phyloP scores from a whole-genome alignment of 1,140 invertebrate species.

The Drosophila parabipectinata region DNA sequence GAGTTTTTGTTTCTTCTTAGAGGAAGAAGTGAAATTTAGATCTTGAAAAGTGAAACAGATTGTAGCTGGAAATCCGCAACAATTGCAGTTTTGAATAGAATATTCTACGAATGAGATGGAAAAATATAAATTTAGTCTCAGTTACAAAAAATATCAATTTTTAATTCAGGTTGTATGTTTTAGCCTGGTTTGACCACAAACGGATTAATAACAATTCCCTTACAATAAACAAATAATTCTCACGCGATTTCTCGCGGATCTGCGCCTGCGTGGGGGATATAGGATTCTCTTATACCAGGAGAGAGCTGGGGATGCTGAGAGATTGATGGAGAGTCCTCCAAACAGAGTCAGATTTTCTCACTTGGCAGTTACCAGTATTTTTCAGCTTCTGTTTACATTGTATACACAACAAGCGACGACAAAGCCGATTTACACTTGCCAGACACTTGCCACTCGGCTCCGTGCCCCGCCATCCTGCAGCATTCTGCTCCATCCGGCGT shows the following conservation, averaged over 20 bases:
- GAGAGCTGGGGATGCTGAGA: constrained; percentile 22
- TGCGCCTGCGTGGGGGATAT: constrained; percentile 45
- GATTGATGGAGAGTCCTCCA: constrained; percentile 1
- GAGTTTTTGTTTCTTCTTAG: constrained; percentile 33
- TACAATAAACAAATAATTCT: constrained; percentile 52
- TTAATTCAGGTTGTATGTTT: neutral
- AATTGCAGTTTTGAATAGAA: neutral
- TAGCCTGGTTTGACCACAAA: constrained; percentile 34
- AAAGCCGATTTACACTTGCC: constrained; percentile 59
- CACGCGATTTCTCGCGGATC: neutral
- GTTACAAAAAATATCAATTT: neutral
- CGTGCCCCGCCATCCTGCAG: constrained; percentile 3
- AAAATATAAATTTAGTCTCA: neutral
- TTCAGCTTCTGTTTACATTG: constrained; percentile 62
- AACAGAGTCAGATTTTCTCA: constrained; percentile 16
- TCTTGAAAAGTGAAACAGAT: constrained; percentile 40
- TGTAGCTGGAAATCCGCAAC: constrained; percentile 4
- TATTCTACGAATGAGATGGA: neutral
- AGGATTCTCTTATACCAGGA: constrained; percentile 47
- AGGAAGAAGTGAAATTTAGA: constrained; percentile 37
- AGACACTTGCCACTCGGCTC: constrained; percentile 47
- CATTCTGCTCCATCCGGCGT: neutral
- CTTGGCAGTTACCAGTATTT: constrained; percentile 53
- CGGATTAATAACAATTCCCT: constrained; percentile 56
- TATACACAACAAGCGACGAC: constrained; percentile 48